Conservation (phyloP, 2,888 invertebrate genomes). For the Baccha elongata region DNA sequence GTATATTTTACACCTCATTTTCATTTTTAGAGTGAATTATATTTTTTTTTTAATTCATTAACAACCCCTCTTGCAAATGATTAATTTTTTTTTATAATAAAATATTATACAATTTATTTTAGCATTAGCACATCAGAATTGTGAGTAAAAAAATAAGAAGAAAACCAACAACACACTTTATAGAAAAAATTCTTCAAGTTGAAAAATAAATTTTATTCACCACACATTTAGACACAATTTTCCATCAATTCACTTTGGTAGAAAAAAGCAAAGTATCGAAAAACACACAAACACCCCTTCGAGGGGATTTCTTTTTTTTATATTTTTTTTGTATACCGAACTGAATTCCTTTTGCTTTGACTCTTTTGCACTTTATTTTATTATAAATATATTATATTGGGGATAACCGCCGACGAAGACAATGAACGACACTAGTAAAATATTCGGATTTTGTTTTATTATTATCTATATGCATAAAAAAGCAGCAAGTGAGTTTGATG, state of each 20-base stretch:
- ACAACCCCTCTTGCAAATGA: conserved; percentile 8
- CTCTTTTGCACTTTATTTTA: conserved; percentile 45
- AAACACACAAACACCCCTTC: conserved; percentile 44
- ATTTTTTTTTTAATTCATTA: conserved; percentile 51
- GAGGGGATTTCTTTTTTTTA: conserved; percentile 28
- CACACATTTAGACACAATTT: conserved; percentile 57
- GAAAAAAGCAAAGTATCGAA: conserved; percentile 19
- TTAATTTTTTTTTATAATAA: conserved; percentile 42
- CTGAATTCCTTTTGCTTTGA: conserved; percentile 43
- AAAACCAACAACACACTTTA: conserved; percentile 47
- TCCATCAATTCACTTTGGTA: conserved; percentile 33
- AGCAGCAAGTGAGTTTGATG: conserved; percentile 40
- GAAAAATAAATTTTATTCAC: conserved; percentile 62
- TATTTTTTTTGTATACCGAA: conserved; percentile 33
- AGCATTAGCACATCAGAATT: conserved; percentile 40
- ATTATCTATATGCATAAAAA: conserved; percentile 45
- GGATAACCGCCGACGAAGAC: conserved; percentile 66
- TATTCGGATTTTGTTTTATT: conserved; percentile 50
- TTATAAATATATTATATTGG: conserved; percentile 63
- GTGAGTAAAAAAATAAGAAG: conserved; percentile 31
- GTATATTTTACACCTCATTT: conserved; percentile 82
- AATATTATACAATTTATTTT: conserved; percentile 41
- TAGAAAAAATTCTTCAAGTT: conserved; percentile 54
- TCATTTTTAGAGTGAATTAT: conserved; percentile 74
- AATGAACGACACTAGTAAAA: conserved; percentile 51